Evolutionary conservation across 1,140 invertebrate genomes (phyloP), one percentile per base, ranked within the genome.

Genomic region (Heliothis subflexa): DNA sequence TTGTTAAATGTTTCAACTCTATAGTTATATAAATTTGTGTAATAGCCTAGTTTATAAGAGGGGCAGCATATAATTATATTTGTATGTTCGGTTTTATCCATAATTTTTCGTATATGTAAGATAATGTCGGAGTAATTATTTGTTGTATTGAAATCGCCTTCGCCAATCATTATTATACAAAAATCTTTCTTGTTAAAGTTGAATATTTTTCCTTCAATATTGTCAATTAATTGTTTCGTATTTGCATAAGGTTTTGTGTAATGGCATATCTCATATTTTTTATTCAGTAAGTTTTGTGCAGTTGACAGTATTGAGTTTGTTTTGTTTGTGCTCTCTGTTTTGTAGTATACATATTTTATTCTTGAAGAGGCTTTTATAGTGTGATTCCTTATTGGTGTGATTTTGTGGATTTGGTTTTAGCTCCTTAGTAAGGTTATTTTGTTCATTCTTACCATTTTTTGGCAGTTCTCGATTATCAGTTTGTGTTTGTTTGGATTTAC

Each of bases 1-100:
- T 76, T 79, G 55, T 82, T 79, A 59, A 82, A 82, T 16, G 54
- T 73, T 79, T 79, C 81, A 3, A 82, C 47, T 66, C 81, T 72
- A 11, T 10, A 33, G 50, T 82, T 79, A 18, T 64, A 79, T 18
- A 82, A 12, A 18, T 76, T 77, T 3, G n/a, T 59, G 18, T 28
- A 16, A 59, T 25, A 45, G 3, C 50, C 49, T n/a, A 14, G 54
- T 71, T 33, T 61, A 13, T 61, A 78, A 0, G 76, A 71, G 16
- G 76, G 76, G 1, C 25, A 33, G 28, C 76, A 78, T n/a, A 80
- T 57, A 16, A 73, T 74, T 11, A 82, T 72, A 72, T 82, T 82
- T 45, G 78, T 79, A 62, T 77, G 59, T 14, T 55, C 21, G 21
- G 73, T n/a, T 62, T 70, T 64, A 54, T 47, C 45, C 50, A 81